Conservation (phyloP, 2,888 invertebrate species). For the Ametastegia equiseti region DNA sequence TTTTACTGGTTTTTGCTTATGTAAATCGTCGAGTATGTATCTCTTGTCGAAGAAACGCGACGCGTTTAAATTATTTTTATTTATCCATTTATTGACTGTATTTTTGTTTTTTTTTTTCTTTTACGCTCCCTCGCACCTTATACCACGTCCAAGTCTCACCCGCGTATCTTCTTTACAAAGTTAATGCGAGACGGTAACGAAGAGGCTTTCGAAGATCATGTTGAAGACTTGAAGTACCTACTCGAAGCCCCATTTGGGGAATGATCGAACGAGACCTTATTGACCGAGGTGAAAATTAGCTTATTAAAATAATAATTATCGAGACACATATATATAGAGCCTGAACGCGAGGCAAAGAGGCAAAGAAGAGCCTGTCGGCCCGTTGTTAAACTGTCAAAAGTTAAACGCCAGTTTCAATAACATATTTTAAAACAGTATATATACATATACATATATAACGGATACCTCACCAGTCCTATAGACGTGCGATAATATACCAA, state of each 20-base stretch:
- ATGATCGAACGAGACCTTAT: not conserved
- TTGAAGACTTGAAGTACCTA: not conserved
- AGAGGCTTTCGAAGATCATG: not conserved
- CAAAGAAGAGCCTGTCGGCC: conserved; percentile 60
- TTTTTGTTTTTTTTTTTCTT: no score
- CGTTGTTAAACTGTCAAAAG: conserved; percentile 68
- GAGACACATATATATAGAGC: no score
- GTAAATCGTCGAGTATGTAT: no score
- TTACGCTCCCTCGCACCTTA: no score
- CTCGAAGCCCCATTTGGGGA: not conserved
- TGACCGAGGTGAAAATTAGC: conserved; percentile 67
- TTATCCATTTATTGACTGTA: no score
- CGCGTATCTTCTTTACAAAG: not conserved
- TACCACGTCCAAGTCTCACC: not conserved
- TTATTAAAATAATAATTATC: conserved; percentile 73
- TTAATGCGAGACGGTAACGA: not conserved
- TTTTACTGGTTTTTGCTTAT: no score
- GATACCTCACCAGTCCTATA: not conserved
- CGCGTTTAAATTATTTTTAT: no score
- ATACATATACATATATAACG: not conserved
- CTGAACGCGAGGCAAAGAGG: not conserved
- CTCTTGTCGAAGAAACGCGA: no score
- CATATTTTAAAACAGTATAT: conserved; percentile 8
- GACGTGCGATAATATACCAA: not conserved
- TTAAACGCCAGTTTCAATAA: conserved; percentile 63